Base-by-base conservation (phyloP, 2,888 invertebrate genomes). In the Plemyria rubiginata region DNA sequence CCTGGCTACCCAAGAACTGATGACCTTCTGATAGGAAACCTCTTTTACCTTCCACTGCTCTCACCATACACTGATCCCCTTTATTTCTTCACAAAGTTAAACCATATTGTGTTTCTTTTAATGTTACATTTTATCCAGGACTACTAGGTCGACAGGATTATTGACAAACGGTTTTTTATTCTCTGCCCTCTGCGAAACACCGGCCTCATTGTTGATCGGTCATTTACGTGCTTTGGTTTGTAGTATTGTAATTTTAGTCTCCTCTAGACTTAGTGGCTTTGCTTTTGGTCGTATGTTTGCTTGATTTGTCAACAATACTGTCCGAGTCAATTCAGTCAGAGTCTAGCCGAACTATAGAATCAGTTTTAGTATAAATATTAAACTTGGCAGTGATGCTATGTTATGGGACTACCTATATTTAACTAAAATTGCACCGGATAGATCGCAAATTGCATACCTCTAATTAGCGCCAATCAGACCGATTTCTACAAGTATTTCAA, bases 391-490 rank as follows among this genome's bases (percentile, higher is more conserved):
- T 45, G 45, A 45, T 11, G n/a, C n/a, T n/a, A 16, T 12, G 45
- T 16, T 16, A 16, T 9, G 45, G 2, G n/a, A 13, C n/a, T 49
- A 13, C 3, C 22, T 49, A 13, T 29, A 29, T 32, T 49, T 13
- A 32, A 13, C 13, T 29, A 32, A 15, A 29, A 29, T 29, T 49
- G 6, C 48, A 36, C 36, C 16, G 11, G 36, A 29, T 49, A 49
- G 49, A 32, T 43, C 29, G 36, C 45, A 36, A 32, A 36, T 43
- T 16, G 36, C 16, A 29, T 28, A 32, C 8, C 15, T 36, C 22
- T 52, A 48, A 59, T 49, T 46, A 54, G 53, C 32, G 48, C 16
- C 53, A 41, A 46, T 49, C 54, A 54, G 48, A 53, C 29, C 53
- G 48, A 59, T 48, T 49, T 48, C 41, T 49, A 29, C 59, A 54